Conservation (phyloP, 2,888 invertebrate genomes). For the Drosophila peninsularis region DNA sequence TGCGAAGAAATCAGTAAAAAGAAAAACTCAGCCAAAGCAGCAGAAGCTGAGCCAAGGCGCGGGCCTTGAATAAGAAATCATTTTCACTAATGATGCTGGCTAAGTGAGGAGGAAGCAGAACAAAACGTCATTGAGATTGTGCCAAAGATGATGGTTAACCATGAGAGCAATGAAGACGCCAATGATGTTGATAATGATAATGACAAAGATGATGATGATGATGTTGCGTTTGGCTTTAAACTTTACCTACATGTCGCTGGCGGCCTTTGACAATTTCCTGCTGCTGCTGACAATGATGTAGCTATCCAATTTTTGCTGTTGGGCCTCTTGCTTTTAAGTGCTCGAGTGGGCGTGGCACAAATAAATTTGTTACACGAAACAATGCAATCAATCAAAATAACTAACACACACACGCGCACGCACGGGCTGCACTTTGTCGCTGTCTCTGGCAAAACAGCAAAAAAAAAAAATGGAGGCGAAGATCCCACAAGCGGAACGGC, state of each 20-base stretch:
- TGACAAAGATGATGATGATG: constrained; percentile 16
- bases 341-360: constrained; percentile 51
- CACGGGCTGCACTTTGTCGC: constrained; percentile 53
- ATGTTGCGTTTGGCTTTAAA: constrained; percentile 38
- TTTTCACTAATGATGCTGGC: constrained; percentile 70
- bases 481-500: constrained; percentile 29
- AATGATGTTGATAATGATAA: constrained; percentile 14
- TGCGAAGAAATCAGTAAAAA: constrained; percentile 41
- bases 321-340: constrained; percentile 47
- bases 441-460: constrained; percentile 38
- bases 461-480: constrained; percentile 21
- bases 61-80: constrained; percentile 71
- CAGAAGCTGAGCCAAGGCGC: constrained; percentile 32
- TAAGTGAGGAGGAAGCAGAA: constrained; percentile 20
- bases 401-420: constrained; percentile 39
- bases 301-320: constrained; percentile 25
- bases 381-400: constrained; percentile 77
- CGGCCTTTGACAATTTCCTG: constrained; percentile 61
- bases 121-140: constrained; percentile 55
- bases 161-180: constrained; percentile 21
- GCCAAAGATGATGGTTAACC: constrained; percentile 27
- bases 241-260: constrained; percentile 30
- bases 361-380: constrained; percentile 77
- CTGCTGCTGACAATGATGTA: constrained; percentile 53
- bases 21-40: constrained; percentile 37